Conservation (phyloP, 2,888 invertebrate genomes). For the Phytoseiulus persimilis region DNA sequence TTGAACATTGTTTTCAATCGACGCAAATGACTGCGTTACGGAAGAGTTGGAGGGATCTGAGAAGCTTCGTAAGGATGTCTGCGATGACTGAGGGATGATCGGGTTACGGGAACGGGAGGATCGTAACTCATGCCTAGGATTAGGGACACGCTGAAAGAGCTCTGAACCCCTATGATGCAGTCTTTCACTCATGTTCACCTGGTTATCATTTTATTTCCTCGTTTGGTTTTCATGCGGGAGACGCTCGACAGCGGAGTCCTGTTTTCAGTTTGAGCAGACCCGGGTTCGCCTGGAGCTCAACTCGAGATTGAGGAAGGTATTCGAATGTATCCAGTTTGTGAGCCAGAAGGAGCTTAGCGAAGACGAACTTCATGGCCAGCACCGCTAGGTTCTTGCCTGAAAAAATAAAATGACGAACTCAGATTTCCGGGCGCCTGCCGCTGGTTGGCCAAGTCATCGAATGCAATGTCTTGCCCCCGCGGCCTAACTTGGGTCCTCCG, state of each 20-base stretch:
- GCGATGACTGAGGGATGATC: too few species aligned
- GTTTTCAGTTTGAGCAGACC: slow-evolving; percentile 16
- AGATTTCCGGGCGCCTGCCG: too few species aligned
- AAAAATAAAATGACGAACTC: background rate
- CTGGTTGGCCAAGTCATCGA: too few species aligned
- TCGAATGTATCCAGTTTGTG: background rate
- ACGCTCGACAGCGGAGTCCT: slow-evolving; percentile 12
- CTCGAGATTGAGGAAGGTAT: slow-evolving; percentile 9
- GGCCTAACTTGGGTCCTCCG: too few species aligned
- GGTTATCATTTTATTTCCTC: background rate
- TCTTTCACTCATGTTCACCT: background rate
- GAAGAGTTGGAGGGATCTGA: background rate
- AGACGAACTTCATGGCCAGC: background rate
- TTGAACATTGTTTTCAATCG: slow-evolving; percentile 20
- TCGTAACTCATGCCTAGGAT: too few species aligned
- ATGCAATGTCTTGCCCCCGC: too few species aligned
- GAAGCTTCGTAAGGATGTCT: too few species aligned
- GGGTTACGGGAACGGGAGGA: too few species aligned
- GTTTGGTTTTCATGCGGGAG: background rate
- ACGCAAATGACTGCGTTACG: background rate
- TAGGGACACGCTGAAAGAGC: too few species aligned
- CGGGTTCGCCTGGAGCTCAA: slow-evolving; percentile 6
- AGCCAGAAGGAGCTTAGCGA: background rate
- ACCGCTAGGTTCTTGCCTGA: slow-evolving; percentile 7
- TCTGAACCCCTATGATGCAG: too few species aligned